Conservation (phyloP, 2,113 vertebrate genomes). For the Typhlomys cinereus region DNA sequence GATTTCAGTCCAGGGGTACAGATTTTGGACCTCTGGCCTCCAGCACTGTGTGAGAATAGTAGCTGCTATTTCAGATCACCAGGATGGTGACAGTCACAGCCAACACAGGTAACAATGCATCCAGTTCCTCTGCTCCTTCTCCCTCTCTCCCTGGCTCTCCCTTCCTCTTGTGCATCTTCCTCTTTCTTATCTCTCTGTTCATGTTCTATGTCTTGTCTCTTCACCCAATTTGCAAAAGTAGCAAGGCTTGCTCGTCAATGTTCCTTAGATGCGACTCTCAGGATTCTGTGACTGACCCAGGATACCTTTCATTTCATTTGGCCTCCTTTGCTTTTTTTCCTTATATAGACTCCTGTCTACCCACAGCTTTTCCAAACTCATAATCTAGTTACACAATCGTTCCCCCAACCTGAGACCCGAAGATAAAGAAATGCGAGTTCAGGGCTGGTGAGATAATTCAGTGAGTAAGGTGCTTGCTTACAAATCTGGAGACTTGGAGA, state of each 20-base stretch:
- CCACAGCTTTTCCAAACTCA: not conserved
- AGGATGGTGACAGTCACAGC: not conserved
- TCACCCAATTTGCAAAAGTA: not conserved
- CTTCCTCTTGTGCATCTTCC: not conserved
- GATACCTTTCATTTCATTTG: not conserved
- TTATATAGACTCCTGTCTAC: not conserved
- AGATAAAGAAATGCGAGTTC: not conserved
- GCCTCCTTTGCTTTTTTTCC: not conserved
- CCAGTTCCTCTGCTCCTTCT: not conserved
- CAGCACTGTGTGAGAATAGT: not conserved
- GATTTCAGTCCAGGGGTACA: not conserved
- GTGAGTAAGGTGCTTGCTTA: too few species aligned
- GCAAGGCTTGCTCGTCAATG: not conserved
- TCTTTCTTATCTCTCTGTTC: not conserved
- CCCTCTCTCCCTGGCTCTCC: not conserved
- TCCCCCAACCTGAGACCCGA: not conserved
- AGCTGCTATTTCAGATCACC: not conserved
- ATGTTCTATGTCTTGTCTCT: not conserved
- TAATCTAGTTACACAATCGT: not conserved
- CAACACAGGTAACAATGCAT: not conserved
- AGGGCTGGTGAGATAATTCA: too few species aligned
- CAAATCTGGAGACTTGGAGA: too few species aligned
- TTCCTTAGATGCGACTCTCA: not conserved
- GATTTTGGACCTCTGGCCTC: not conserved
- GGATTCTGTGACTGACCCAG: not conserved